Conservation (phyloP, 2,797 vertebrate genomes). For the Erpetoichthys calabaricus region DNA sequence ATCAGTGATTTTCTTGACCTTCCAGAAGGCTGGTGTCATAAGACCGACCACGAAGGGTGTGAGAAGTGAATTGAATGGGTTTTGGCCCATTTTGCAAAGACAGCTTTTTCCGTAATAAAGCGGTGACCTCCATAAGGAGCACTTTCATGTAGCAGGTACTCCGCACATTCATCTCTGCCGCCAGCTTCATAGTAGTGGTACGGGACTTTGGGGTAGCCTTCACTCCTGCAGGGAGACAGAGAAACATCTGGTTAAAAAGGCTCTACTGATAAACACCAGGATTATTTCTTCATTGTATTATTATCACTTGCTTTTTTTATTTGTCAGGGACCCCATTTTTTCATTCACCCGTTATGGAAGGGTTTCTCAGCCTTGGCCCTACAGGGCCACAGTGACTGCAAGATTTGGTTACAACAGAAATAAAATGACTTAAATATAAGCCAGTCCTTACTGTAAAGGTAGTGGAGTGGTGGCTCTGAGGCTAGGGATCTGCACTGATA, state of each 20-base stretch:
- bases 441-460: too few species aligned
- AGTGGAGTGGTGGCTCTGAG: too few species aligned
- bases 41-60: conserved; percentile 79
- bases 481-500: too few species aligned
- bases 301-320: too few species aligned
- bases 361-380: too few species aligned
- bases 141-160: conserved; percentile 85
- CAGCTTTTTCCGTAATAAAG: conserved; percentile 92
- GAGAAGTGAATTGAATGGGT: conserved; percentile 80
- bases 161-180: conserved; percentile 78
- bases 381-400: too few species aligned
- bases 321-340: too few species aligned
- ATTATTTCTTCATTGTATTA: too few species aligned
- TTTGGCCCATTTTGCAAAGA: conserved; percentile 91
- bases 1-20: neutral
- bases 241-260: conserved; percentile 3
- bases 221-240: conserved; percentile 48
- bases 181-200: conserved; percentile 94
- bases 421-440: too few species aligned
- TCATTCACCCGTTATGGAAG: too few species aligned
- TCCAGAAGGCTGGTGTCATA: conserved; percentile 47
- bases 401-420: too few species aligned
- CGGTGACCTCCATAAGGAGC: conserved; percentile 88
- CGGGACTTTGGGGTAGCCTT: conserved; percentile 77
- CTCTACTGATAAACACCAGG: too few species aligned